These are phyloP conservation scores for Meliscaeva auricollis DNA, from an alignment of 2,888 invertebrate species.

Conservation along the genomic window DNA sequence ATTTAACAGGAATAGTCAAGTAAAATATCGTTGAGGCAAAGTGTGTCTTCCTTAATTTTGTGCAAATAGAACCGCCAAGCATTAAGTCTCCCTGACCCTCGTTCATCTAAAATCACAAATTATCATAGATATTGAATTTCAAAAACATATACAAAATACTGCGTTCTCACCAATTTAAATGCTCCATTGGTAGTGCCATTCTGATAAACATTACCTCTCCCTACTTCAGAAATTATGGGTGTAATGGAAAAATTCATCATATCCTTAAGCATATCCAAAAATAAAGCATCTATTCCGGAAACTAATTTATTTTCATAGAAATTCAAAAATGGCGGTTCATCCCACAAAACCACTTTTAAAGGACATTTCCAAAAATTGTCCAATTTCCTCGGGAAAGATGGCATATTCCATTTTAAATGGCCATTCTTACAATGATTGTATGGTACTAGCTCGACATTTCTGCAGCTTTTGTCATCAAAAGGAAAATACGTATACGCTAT, in stretches of 20 bases:
- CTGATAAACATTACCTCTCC: not conserved
- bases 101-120: not conserved
- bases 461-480: not conserved
- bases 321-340: slow-evolving; percentile 6
- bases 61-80: slow-evolving; percentile 9
- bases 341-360: slow-evolving; percentile 1
- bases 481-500: slow-evolving; percentile 10
- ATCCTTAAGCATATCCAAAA: not conserved
- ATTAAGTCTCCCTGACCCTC: not conserved
- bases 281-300: not conserved
- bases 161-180: slow-evolving; percentile 27
- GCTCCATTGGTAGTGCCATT: not conserved
- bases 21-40: slow-evolving; percentile 10
- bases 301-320: not conserved
- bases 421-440: not conserved
- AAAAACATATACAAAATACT: no score
- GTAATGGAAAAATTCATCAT: not conserved
- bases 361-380: slow-evolving; percentile 6
- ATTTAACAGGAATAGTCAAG: not conserved
- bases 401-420: not conserved
- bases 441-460: not conserved
- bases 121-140: no score
- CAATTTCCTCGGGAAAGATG: slow-evolving; percentile 8
- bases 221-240: not conserved
- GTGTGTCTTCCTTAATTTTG: not conserved